These are phyloP conservation scores for Andrena haemorrhoa DNA, from an alignment of 2,888 invertebrate genomes.

Conservation along the genomic window DNA sequence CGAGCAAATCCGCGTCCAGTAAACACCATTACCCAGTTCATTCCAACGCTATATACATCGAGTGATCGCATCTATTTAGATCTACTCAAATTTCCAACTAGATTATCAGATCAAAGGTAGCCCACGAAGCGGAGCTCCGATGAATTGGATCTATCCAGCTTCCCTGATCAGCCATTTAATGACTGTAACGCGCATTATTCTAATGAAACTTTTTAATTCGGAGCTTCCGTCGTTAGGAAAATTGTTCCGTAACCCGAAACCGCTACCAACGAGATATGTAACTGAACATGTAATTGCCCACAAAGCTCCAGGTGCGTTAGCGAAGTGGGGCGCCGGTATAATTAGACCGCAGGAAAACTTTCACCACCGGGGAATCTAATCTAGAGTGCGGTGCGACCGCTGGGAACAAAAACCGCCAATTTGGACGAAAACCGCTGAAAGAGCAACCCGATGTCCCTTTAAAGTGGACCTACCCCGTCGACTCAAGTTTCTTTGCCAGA, in stretches of 20 bases:
- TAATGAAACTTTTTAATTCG: no score
- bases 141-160: background rate
- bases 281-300: background rate
- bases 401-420: constrained; percentile 72
- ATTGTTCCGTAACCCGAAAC: constrained; percentile 13
- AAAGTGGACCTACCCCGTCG: constrained; percentile 58
- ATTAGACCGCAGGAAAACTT: constrained; percentile 60
- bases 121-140: constrained; percentile 6
- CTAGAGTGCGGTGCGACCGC: constrained; percentile 41
- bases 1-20: no score
- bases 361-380: constrained; percentile 65
- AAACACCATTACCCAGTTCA: background rate
- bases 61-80: constrained; percentile 36
- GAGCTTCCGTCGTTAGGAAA: background rate
- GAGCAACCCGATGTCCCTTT: constrained; percentile 51
- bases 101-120: constrained; percentile 51
- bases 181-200: no score
- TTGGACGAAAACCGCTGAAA: constrained; percentile 68
- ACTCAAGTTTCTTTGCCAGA: background rate
- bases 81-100: constrained; percentile 42
- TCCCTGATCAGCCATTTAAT: background rate
- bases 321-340: constrained; percentile 43
- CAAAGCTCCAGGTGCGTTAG: constrained; percentile 5
- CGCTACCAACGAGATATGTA: constrained; percentile 17
- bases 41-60: constrained; percentile 37